Evolutionary conservation across 2,797 vertebrate species (phyloP).

Genomic region (Ambastaia sidthimunki): DNA sequence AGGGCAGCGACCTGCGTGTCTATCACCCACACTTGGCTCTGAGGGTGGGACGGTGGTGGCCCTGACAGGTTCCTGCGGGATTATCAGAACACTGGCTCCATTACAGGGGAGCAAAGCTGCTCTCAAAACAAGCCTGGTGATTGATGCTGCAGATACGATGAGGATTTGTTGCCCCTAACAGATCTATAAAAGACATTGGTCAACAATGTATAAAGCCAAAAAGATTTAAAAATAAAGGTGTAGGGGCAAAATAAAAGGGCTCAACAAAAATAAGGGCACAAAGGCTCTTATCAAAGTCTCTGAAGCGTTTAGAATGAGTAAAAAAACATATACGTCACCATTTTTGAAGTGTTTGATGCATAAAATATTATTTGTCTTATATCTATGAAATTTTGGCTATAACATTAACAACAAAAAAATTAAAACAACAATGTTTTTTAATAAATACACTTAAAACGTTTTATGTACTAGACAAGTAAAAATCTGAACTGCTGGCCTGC

Average conservation of each 20-base stretch:
- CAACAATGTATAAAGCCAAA: not conserved
- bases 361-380: not conserved
- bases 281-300: not conserved
- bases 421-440: not conserved
- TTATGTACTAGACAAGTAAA: not conserved
- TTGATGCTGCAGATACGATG: slow-evolving; percentile 35
- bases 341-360: not conserved
- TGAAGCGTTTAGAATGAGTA: not conserved
- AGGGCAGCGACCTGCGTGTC: slow-evolving; percentile 40
- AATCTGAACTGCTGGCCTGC: not conserved
- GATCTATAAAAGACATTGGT: slow-evolving; percentile 24
- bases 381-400: not conserved
- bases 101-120: slow-evolving; percentile 50
- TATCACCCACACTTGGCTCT: slow-evolving; percentile 35
- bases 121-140: slow-evolving; percentile 54
- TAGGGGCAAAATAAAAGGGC: not conserved
- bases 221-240: not conserved
- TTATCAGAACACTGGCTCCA: slow-evolving; percentile 52
- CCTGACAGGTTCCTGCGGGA: slow-evolving; percentile 42
- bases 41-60: slow-evolving; percentile 34
- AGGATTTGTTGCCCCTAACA: slow-evolving; percentile 19
- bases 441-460: not conserved
- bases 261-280: not conserved
- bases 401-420: too few species aligned
- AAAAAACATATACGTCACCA: not conserved